Percentiles rank a stretch among this genome's conserved stretches.
These are phyloP conservation scores for Lasiurus cinereus DNA, from an alignment of 2,113 vertebrate genomes.

Conservation along the genomic window DNA sequence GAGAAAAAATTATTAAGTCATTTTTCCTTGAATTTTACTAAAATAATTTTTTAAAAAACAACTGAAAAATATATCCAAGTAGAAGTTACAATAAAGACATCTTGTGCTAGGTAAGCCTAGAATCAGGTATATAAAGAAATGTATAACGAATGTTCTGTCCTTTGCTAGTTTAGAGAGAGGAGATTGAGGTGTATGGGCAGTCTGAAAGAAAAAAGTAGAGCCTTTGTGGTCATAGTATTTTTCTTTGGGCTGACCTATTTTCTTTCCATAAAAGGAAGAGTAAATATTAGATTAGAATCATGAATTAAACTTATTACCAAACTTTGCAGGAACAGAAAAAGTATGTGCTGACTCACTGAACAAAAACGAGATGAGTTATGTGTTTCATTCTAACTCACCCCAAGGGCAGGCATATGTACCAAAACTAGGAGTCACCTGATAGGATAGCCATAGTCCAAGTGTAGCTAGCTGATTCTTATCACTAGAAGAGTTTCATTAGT, in stretches of 20 bases:
- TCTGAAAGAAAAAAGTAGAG: constrained; percentile 1
- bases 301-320: background rate
- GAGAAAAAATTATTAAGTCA: constrained; percentile 1
- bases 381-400: background rate
- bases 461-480: background rate
- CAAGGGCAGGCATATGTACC: background rate
- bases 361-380: constrained; percentile 2
- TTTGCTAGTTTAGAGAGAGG: background rate
- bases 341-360: background rate
- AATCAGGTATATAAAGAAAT: background rate
- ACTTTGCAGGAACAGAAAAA: background rate
- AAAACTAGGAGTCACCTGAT: background rate
- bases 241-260: background rate
- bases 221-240: background rate
- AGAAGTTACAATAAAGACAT: background rate
- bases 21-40: background rate
- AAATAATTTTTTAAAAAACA: constrained; percentile 35
- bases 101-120: background rate
- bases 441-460: background rate
- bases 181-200: background rate
- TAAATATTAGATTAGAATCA: background rate
- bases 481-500: background rate
- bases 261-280: background rate
- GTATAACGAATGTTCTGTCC: background rate
- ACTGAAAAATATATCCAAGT: background rate